Percentiles rank a stretch among this genome's conserved stretches.
These are phyloP conservation scores for Pomatostomus ruficeps DNA, from an alignment of 2,113 vertebrate species.

Conservation along the genomic window DNA sequence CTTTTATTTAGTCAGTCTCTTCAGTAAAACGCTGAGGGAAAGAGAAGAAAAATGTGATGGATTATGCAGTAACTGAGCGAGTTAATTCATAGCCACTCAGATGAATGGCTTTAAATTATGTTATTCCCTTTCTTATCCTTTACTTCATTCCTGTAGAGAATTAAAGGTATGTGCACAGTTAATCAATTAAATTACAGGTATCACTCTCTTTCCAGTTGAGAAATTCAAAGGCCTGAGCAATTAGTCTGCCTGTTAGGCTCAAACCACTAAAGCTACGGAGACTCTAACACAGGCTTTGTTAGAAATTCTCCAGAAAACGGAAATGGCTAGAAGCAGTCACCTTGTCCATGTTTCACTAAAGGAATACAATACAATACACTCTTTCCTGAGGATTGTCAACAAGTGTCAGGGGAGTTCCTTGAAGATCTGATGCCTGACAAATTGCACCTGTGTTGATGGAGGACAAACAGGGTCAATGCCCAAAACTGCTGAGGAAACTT, in stretches of 20 bases:
- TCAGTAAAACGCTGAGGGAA: background rate
- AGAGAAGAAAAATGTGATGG: background rate
- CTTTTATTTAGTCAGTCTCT: background rate
- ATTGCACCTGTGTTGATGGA: background rate
- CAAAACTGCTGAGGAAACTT: background rate
- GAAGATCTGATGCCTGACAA: background rate
- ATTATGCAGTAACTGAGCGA: background rate
- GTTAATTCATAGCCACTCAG: conserved; percentile 22
- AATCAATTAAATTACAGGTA: conserved; percentile 1
- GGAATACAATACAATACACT: background rate
- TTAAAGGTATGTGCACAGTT: background rate
- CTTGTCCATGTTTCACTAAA: background rate
- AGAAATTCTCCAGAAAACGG: background rate
- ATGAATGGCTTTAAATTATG: background rate
- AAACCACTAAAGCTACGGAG: background rate
- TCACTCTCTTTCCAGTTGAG: background rate
- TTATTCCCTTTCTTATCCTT: background rate
- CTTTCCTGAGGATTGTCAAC: background rate
- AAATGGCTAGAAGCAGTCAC: background rate
- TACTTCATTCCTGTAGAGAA: background rate
- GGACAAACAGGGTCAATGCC: background rate
- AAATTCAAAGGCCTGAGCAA: background rate
- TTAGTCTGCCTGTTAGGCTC: background rate
- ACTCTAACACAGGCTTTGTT: background rate
- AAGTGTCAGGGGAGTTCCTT: background rate